Conservation (phyloP, 2,888 invertebrate species). For the Thyatira batis region DNA sequence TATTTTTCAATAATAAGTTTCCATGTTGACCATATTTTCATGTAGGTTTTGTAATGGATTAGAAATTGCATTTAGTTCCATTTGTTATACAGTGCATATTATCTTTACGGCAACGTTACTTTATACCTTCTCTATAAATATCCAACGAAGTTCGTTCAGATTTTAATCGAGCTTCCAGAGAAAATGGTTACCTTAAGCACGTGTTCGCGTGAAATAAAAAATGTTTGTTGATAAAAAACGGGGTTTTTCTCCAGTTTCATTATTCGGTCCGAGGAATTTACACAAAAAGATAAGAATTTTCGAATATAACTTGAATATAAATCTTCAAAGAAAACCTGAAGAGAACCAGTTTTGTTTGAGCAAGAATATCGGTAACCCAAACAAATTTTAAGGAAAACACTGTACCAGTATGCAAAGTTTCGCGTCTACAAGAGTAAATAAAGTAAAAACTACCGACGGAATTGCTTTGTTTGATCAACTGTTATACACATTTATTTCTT, state of each 20-base stretch:
- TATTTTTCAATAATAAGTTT: too few species aligned
- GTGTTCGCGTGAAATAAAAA: conserved; percentile 11
- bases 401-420: neutral
- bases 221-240: conserved; percentile 7
- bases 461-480: neutral
- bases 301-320: neutral
- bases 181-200: conserved; percentile 11
- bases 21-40: too few species aligned
- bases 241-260: neutral
- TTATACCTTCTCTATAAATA: neutral
- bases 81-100: neutral
- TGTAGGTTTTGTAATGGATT: too few species aligned
- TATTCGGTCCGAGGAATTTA: neutral
- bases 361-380: neutral
- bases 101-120: neutral
- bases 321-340: conserved; percentile 1
- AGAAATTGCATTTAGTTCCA: too few species aligned
- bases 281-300: neutral
- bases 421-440: neutral
- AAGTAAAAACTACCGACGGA: neutral
- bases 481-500: neutral
- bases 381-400: neutral
- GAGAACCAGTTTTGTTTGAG: neutral
- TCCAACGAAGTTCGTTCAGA: conserved; percentile 17
- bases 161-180: conserved; percentile 29